Conservation (phyloP, 2,888 invertebrate species). For the Chouioia cunea region DNA sequence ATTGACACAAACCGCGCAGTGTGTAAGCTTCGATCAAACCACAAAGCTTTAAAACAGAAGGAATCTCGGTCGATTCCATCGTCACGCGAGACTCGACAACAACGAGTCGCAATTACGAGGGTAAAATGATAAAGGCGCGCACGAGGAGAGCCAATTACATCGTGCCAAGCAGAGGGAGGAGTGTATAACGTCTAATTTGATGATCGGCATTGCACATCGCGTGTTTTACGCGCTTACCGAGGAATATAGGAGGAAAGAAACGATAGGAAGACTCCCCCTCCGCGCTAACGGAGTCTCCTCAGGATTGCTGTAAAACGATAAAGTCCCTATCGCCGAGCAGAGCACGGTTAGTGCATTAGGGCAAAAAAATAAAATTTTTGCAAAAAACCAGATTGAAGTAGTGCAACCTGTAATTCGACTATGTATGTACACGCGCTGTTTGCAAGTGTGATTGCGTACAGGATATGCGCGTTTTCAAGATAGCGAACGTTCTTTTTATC, state of each 20-base stretch:
- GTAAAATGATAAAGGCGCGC: slow-evolving; percentile 32
- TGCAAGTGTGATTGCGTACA: too few relatives aligned
- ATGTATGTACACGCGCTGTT: too few relatives aligned
- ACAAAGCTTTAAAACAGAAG: slow-evolving; percentile 1
- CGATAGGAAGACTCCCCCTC: too few relatives aligned
- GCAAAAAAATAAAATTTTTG: background rate
- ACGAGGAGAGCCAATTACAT: slow-evolving; percentile 29
- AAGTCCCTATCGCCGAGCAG: too few relatives aligned
- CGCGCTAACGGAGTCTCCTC: too few relatives aligned
- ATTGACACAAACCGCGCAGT: background rate
- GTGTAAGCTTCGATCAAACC: slow-evolving; percentile 10
- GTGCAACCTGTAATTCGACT: background rate
- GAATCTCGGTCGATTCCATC: slow-evolving; percentile 18
- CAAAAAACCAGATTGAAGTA: background rate
- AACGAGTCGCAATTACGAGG: slow-evolving; percentile 30
- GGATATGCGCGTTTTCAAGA: too few relatives aligned
- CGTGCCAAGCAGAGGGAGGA: background rate
- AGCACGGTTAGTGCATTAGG: too few relatives aligned
- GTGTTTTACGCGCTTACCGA: slow-evolving; percentile 27
- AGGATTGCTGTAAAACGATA: too few relatives aligned
- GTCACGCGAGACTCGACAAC: slow-evolving; percentile 1
- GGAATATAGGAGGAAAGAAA: background rate
- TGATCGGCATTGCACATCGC: slow-evolving; percentile 33
- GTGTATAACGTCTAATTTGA: slow-evolving; percentile 45
- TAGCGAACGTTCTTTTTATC: background rate